These are phyloP conservation scores for Drosophila tristis DNA, from an alignment of 1,140 invertebrate species.

Conservation along the genomic window DNA sequence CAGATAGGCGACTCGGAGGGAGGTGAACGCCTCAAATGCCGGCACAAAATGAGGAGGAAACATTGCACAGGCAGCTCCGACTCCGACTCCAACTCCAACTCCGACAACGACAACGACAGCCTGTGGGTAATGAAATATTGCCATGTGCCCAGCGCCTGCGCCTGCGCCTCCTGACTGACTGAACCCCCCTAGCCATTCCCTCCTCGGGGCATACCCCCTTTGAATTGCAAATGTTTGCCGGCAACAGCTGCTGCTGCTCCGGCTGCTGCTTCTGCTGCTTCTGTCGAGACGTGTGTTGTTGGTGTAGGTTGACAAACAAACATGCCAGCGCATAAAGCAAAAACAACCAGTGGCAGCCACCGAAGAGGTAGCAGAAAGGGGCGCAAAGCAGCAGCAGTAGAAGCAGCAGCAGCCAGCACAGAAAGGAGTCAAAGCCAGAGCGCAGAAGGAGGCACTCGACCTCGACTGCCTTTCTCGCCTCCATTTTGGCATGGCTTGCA, in stretches of 20 bases:
- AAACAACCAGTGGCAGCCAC: slow-evolving; percentile 40
- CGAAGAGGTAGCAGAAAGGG: slow-evolving; percentile 9
- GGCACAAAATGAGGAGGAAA: slow-evolving; percentile 54
- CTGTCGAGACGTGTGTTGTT: slow-evolving; percentile 42
- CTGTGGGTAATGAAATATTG: slow-evolving; percentile 81
- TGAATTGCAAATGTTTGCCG: slow-evolving; percentile 70
- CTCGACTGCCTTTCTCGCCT: slow-evolving; percentile 51
- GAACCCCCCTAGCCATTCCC: slow-evolving; percentile 6
- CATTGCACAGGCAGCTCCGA: slow-evolving; percentile 36
- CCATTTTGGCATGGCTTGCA: slow-evolving; percentile 34
- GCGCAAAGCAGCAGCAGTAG: slow-evolving; percentile 13
- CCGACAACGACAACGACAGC: slow-evolving; percentile 28
- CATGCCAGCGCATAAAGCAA: slow-evolving; percentile 80
- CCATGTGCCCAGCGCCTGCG: slow-evolving; percentile 61
- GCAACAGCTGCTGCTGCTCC: slow-evolving; percentile 68
- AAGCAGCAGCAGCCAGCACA: too few species aligned
- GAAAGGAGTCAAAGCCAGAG: too few species aligned
- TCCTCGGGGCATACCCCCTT: slow-evolving; percentile 12
- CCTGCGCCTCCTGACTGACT: slow-evolving; percentile 68
- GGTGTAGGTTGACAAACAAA: slow-evolving; percentile 80
- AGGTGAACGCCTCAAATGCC: slow-evolving; percentile 58
- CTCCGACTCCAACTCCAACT: slow-evolving; percentile 1
- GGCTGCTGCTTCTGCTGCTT: slow-evolving; percentile 17
- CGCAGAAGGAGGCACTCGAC: slow-evolving; percentile 41
- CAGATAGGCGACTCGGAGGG: slow-evolving; percentile 20